Evolutionary conservation across 1,140 invertebrate genomes (phyloP), one percentile per base, ranked within the genome.

Genomic region (Diuraphis noxia): DNA sequence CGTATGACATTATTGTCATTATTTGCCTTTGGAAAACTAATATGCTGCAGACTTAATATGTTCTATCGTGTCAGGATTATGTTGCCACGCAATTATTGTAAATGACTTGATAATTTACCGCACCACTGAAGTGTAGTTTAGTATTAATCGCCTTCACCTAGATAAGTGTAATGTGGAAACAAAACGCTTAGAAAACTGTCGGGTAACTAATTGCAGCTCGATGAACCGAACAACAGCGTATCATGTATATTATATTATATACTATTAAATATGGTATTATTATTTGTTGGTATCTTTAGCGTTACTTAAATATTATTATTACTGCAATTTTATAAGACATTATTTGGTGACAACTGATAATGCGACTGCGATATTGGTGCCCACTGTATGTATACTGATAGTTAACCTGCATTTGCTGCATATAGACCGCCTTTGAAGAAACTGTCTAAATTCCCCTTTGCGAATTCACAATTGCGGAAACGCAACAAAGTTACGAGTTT

Each of bases 131-230:
- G 41, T 49, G 34, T 46, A 17, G 13, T 88, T 10, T 49, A 49
- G 52, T 88, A 77, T 72, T 82, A 82, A 82, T 91, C 77, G 34
- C 89, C 89, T 91, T 91, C 89, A 91, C 89, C 89, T 49, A 82
- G 34, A 91, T 91, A 91, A 49, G 34, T 82, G 36, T n/a, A n/a
- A 52, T 52, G 43, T 81, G 77, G 43, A 82, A 91, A 91, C 41
- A 25, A 40, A 43, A 89, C 30, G 52, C 30, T 88, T 56, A 49
- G 82, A 84, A 84, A 84, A 84, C 82, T n/a, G 30, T 84, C 82
- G 82, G 41, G 30, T 30, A 21, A 30, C 40, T 84, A 30, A 84
- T 84, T 84, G n/a, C 82, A 3, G 82, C 82, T 43, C 82, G 82
- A 84, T 43, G 41, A 84, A 84, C 82, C 82, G 40, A 43, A 30